Base-by-base conservation (phyloP, 2,797 vertebrate genomes). In the Salmo trutta region DNA sequence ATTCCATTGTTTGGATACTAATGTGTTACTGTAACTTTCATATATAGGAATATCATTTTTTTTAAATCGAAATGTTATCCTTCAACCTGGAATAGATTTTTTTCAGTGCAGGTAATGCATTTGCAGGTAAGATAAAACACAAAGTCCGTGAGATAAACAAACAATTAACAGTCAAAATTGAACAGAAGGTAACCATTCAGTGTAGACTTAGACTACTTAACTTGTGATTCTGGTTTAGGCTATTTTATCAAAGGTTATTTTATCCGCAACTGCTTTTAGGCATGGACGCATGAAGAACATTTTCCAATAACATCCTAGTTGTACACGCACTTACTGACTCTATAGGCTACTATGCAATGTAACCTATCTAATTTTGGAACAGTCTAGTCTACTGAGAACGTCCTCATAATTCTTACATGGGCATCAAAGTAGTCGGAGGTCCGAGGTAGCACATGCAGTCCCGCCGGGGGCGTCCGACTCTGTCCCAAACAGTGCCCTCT, bases 371-470 rank as follows among this genome's bases (percentile, higher is more conserved):
- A 1, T 64, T 21, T 64, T 27, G 3, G 21, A 64, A 64, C 8
- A 24, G 21, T 24, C 21, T 47, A 53, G 29, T 36, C 69, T 56
- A 16, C 81, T 74, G 24, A 59, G 29, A 51, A 79, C 78, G 86
- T 89, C 84, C 88, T 87, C 1, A 74, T 73, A 73, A 79, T 72
- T 90, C 94, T 95, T 93, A 95, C 94, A 93, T 90, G 4, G 94
- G 93, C 90, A 94, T 91, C 85, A 95, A 83, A 87, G 92, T 89
- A 71, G 89, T 91, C 70, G 94, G 93, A 76, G 94, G 93, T 93
- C 93, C 94, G 76, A 95, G 91, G 86, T 94, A 94, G 84, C 93
- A 95, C 92, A 93, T 93, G 73, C 92, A 95, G 87, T 95, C 93
- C 85, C 92, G 90, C 59, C 93, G 93, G 72, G 94, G 90, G 78